phyloP scores from a whole-genome alignment of 2,888 invertebrate genomes.

The Eilema griseolum region DNA sequence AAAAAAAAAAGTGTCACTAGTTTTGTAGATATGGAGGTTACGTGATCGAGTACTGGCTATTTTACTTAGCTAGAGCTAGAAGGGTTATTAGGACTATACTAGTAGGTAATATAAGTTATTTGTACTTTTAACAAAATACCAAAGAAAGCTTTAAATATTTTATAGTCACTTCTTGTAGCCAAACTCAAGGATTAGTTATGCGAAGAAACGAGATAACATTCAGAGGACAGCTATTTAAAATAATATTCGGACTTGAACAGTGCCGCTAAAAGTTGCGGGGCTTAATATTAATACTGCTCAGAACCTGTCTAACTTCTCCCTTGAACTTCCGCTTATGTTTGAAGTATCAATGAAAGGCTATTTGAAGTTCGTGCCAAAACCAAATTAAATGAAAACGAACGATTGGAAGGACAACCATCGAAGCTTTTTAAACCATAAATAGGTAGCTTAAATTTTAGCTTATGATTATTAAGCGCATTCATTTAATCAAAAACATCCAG shows the following conservation, averaged over 20 bases:
- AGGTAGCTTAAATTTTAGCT: conserved; percentile 10
- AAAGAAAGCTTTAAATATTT: too few species aligned
- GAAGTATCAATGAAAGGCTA: conserved; percentile 12
- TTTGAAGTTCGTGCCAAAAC: conserved; percentile 29
- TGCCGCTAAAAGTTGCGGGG: conserved; percentile 27
- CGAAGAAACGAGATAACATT: conserved; percentile 24
- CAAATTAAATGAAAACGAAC: conserved; percentile 27
- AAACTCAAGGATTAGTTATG: background rate
- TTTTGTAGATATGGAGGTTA: too few species aligned
- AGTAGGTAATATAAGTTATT: too few species aligned
- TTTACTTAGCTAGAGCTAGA: too few species aligned
- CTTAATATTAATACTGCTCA: conserved; percentile 15
- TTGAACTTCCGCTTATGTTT: conserved; percentile 11
- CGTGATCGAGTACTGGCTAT: too few species aligned
- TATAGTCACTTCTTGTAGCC: background rate
- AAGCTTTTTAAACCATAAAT: conserved; percentile 18
- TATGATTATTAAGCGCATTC: conserved; percentile 16
- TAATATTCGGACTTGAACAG: conserved; percentile 25
- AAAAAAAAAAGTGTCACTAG: too few species aligned
- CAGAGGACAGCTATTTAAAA: conserved; percentile 23
- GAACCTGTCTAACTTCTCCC: conserved; percentile 23
- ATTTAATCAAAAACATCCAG: conserved; percentile 32
- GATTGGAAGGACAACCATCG: conserved; percentile 17
- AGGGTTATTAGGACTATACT: too few species aligned
- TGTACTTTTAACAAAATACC: too few species aligned